phyloP scores from a whole-genome alignment of 2,113 vertebrate genomes.

The Forbesichthys agassizii region DNA sequence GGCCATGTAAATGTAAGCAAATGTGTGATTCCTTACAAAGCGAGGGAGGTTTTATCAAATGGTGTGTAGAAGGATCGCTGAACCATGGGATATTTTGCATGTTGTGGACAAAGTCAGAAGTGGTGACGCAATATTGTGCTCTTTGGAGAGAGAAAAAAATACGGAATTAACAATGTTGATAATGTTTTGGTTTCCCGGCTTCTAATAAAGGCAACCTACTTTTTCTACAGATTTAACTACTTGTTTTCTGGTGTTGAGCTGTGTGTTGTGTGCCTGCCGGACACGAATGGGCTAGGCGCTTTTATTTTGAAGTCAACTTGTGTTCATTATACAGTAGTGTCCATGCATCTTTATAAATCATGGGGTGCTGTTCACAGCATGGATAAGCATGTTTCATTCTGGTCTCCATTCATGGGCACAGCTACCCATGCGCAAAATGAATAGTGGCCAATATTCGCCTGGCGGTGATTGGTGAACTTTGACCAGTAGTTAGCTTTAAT shows the following conservation, averaged over 20 bases:
- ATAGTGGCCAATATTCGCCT: no score
- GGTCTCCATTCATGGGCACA: no score
- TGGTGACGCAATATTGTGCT: constrained; percentile 71
- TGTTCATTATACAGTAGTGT: no score
- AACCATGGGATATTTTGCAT: constrained; percentile 73
- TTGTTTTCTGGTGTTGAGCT: constrained; percentile 65
- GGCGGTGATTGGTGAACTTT: no score
- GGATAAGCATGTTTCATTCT: no score
- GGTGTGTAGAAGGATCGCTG: constrained; percentile 56
- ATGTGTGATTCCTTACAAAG: constrained; percentile 63
- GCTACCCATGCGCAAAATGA: no score
- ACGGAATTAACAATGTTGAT: constrained; percentile 68
- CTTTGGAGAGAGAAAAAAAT: constrained; percentile 46
- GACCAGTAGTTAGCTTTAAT: no score
- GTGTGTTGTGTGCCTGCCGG: neutral
- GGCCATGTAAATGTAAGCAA: constrained; percentile 70
- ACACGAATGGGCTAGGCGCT: no score
- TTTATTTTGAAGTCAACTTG: no score
- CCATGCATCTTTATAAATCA: no score
- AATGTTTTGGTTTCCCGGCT: constrained; percentile 77
- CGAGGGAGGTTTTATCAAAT: constrained; percentile 52
- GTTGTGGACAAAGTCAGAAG: constrained; percentile 64
- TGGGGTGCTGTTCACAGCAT: no score
- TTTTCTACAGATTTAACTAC: constrained; percentile 75
- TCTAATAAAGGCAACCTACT: constrained; percentile 80